Percentiles rank a stretch among this genome's conserved stretches.
phyloP scores from a whole-genome alignment of 2,797 vertebrate genomes.

The Crocidura indochinensis region DNA sequence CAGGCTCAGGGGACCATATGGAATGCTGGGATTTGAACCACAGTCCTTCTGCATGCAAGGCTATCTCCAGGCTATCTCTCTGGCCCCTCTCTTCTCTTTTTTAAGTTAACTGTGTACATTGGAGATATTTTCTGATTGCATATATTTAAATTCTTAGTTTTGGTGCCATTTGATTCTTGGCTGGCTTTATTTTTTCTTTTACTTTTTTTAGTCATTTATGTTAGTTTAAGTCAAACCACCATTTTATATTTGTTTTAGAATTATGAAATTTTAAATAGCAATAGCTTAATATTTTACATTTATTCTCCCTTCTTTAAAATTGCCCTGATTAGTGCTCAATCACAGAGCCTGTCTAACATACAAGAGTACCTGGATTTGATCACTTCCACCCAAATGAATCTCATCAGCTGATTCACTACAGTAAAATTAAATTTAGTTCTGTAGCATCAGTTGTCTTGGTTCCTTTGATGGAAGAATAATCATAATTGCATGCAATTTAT shows the following conservation, averaged over 20 bases:
- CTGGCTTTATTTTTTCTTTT: slow-evolving; percentile 25
- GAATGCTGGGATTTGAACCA: too few species aligned
- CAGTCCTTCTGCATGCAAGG: too few species aligned
- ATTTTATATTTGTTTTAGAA: slow-evolving; percentile 20
- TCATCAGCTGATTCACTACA: slow-evolving; percentile 44
- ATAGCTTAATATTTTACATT: slow-evolving; percentile 28
- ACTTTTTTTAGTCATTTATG: slow-evolving; percentile 37
- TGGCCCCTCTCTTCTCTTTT: not conserved
- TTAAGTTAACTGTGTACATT: slow-evolving; percentile 35
- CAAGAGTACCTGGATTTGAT: too few species aligned
- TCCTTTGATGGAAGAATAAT: slow-evolving; percentile 37
- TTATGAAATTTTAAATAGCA: slow-evolving; percentile 26
- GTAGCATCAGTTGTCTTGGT: slow-evolving; percentile 44
- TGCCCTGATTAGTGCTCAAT: slow-evolving; percentile 6
- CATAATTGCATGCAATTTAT: slow-evolving; percentile 36
- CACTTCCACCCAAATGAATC: too few species aligned
- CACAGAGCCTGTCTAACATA: too few species aligned
- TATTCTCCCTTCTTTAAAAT: slow-evolving; percentile 46
- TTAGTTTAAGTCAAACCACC: slow-evolving; percentile 43
- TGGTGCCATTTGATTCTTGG: slow-evolving; percentile 31
- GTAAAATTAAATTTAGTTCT: slow-evolving; percentile 34
- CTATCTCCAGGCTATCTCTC: too few species aligned
- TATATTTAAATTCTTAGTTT: slow-evolving; percentile 42
- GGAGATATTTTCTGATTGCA: slow-evolving; percentile 63
- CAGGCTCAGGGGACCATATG: too few species aligned